These are phyloP conservation scores for Xyrauchen texanus DNA, from an alignment of 2,113 vertebrate genomes.

Conservation along the genomic window DNA sequence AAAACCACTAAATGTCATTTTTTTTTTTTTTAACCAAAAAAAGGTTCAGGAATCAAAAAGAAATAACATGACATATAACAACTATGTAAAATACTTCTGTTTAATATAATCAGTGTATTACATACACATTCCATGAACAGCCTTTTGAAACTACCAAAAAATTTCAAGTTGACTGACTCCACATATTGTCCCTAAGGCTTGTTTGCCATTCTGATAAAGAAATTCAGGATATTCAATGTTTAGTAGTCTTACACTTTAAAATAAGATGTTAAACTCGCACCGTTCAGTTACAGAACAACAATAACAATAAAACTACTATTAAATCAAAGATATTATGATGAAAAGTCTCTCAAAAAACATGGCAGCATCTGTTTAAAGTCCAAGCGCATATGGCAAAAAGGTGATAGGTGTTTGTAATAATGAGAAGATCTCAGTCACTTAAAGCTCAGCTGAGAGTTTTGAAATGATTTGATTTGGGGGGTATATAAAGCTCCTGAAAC, in stretches of 20 bases:
- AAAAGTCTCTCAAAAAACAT: too few species aligned
- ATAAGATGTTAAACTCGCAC: constrained; percentile 6
- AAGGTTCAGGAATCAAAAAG: neutral
- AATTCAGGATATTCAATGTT: neutral
- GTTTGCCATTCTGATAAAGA: neutral
- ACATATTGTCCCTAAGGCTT: too few species aligned
- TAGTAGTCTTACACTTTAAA: constrained; percentile 24
- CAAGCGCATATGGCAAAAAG: too few species aligned
- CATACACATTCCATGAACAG: too few species aligned
- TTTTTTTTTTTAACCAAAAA: too few species aligned
- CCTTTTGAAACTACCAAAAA: too few species aligned
- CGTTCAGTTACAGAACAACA: neutral
- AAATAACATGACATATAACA: neutral
- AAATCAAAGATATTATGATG: too few species aligned
- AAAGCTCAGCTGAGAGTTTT: constrained; percentile 2
- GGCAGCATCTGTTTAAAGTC: too few species aligned
- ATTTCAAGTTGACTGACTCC: too few species aligned
- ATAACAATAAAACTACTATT: neutral
- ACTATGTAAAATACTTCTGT: neutral
- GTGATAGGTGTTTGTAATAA: neutral
- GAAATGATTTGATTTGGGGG: neutral
- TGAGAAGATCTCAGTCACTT: neutral
- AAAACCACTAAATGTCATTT: too few species aligned
- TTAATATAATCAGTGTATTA: neutral
- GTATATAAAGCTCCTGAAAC: neutral